Base-by-base conservation (phyloP, 2,113 vertebrate species). In the Talpa occidentalis region DNA sequence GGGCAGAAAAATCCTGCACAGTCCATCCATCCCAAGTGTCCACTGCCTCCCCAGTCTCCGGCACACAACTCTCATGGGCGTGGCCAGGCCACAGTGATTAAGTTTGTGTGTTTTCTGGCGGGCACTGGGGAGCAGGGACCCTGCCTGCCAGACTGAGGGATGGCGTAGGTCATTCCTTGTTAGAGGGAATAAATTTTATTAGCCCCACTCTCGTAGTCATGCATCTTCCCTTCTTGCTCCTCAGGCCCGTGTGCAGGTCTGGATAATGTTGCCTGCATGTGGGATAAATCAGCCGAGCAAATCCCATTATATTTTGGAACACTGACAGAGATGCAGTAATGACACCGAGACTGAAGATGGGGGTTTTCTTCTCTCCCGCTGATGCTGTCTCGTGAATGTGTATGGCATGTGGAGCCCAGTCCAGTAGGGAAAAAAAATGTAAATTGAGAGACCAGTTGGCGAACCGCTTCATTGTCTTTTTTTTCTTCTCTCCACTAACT, bases 261-360 rank as follows among this genome's bases (percentile, higher is more conserved):
- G 97, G 98, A 95, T 97, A 97, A 98, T 95, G 92, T 92, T 12
- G 30, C 94, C 94, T 93, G 96, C 97, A 93, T 62, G 88, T 81
- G 42, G 97, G 97, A 98, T 94, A 98, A 98, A 98, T 97, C 97
- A 97, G 97, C 97, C 42, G 69, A 96, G 97, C 96, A 97, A 97
- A 98, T 98, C 97, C 97, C 97, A 95, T 98, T 98, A 97, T 96
- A 96, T 96, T 97, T 96, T 98, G 98, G 97, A 98, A 89, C 90
- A 0, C 70, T 90, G 98, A 97, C 97, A 97, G 81, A 5, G 24
- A 72, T 3, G 0, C 93, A 76, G 93, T 90, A 95, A 97, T 92
- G 97, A 96, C 93, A 96, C 88, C 30, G 92, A 96, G 92, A 94
- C 24, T 0, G n/a, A 96, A 92, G 67, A 15, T 0, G 8, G 17